Evolutionary conservation across 2,888 invertebrate species (phyloP).

Genomic region (Euplexia lucipara): DNA sequence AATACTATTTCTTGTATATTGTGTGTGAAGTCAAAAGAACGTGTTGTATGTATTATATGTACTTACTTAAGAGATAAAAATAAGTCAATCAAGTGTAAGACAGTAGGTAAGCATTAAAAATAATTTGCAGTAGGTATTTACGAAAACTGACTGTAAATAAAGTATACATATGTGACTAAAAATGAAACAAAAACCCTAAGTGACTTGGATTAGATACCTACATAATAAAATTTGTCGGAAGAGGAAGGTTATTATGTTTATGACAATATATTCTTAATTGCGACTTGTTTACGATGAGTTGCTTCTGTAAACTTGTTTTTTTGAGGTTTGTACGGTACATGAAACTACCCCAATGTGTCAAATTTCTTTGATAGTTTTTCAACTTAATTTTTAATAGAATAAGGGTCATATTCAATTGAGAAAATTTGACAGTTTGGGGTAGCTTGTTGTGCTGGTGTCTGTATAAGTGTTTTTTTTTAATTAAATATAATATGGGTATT

Average conservation of each 20-base stretch:
- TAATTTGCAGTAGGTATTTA: constrained; percentile 13
- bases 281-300: constrained; percentile 30
- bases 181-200: constrained; percentile 39
- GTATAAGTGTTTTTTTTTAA: no score
- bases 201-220: constrained; percentile 34
- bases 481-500: constrained; percentile 29
- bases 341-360: no score
- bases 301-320: constrained; percentile 24
- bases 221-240: constrained; percentile 7
- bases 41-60: constrained; percentile 14
- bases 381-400: no score
- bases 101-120: constrained; percentile 14
- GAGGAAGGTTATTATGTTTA: constrained; percentile 28
- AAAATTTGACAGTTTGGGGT: no score
- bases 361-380: no score
- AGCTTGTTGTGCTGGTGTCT: constrained; percentile 20
- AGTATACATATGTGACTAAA: constrained; percentile 14
- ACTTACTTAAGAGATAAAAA: constrained; percentile 34
- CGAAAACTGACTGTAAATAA: constrained; percentile 36
- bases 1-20: background rate
- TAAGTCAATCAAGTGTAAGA: constrained; percentile 26
- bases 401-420: no score
- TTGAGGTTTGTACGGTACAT: constrained; percentile 32
- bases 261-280: constrained; percentile 26
- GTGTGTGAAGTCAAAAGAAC: background rate